phyloP scores from a whole-genome alignment of 2,797 vertebrate genomes.

The Takifugu rubripes region DNA sequence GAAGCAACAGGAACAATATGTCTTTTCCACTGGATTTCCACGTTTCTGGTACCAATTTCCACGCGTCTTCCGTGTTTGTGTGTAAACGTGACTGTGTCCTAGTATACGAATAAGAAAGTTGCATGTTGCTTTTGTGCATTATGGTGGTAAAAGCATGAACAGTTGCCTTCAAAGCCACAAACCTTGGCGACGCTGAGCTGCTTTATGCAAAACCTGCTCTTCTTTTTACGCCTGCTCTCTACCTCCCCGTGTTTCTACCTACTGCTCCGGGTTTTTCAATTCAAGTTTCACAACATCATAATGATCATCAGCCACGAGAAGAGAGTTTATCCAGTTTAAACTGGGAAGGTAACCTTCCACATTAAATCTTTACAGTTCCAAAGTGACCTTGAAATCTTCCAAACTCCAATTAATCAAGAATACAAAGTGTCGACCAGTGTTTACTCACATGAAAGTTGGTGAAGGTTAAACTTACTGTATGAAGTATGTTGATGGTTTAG shows the following conservation, averaged over 20 bases:
- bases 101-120: neutral
- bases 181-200: slow-evolving; percentile 7
- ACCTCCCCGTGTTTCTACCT: slow-evolving; percentile 50
- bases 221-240: slow-evolving; percentile 25
- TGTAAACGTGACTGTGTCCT: slow-evolving; percentile 2
- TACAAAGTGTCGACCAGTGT: too few relatives aligned
- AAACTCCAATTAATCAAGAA: too few relatives aligned
- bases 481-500: too few relatives aligned
- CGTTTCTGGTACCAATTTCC: slow-evolving; percentile 1
- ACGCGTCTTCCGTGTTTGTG: slow-evolving; percentile 27
- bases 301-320: neutral
- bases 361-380: neutral
- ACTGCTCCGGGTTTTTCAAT: slow-evolving; percentile 7
- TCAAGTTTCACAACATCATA: too few relatives aligned
- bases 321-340: neutral
- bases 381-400: neutral
- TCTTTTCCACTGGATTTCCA: neutral
- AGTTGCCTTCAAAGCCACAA: slow-evolving; percentile 18
- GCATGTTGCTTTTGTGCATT: slow-evolving; percentile 34
- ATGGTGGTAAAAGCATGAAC: slow-evolving; percentile 16
- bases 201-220: slow-evolving; percentile 4
- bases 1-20: neutral
- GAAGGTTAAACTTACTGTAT: too few relatives aligned
- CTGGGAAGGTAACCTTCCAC: neutral
- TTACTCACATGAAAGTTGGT: too few relatives aligned